Base-by-base conservation (phyloP, 2,888 invertebrate genomes). In the Aspidiotus destructor region DNA sequence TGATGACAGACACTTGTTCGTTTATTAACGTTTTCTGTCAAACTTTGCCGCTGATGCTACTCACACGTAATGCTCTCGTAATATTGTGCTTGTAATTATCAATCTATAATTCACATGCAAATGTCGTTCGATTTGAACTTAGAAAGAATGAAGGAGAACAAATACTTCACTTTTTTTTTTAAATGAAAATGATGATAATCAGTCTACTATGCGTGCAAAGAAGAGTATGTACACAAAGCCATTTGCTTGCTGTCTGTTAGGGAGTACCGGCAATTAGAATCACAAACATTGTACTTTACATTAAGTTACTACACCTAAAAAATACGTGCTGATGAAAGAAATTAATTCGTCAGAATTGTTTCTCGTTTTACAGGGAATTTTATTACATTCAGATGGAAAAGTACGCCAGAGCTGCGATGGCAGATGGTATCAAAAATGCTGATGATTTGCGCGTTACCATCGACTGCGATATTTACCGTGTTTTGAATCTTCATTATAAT, bases 331-430 rank as follows among this genome's bases (percentile, higher is more conserved):
- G 28, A 28, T 28, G 28, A 28, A 28, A 28, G 28, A 28, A 28
- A 28, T 28, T 28, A 28, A 28, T 28, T 28, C 28, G 28, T 28
- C 28, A 28, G 28, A 28, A 28, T 28, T 28, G 28, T 72, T 69
- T 41, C 72, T 75, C 74, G 73, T 75, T 74, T 75, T 73, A 74
- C 83, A 99, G 99, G 81, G 99, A 99, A 83, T 99, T 99, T 84
- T 99, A 95, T 85, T 99, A 99, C 83, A 99, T 99, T 78, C 99
- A 99, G 82, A 99, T 99, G 98, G 99, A 99, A 83, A 99, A 99
- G 81, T 99, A 96, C 81, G 98, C 98, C 72, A 85, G 98, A 74
- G 97, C 98, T 80, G 93, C 96, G 62, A 88, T 99, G 75, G 92
- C 93, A 74, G 98, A 99, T 81, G 98, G 98, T 72, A 85, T 94